Base-by-base conservation (phyloP, 2,113 vertebrate genomes). In the Nibea albiflora region DNA sequence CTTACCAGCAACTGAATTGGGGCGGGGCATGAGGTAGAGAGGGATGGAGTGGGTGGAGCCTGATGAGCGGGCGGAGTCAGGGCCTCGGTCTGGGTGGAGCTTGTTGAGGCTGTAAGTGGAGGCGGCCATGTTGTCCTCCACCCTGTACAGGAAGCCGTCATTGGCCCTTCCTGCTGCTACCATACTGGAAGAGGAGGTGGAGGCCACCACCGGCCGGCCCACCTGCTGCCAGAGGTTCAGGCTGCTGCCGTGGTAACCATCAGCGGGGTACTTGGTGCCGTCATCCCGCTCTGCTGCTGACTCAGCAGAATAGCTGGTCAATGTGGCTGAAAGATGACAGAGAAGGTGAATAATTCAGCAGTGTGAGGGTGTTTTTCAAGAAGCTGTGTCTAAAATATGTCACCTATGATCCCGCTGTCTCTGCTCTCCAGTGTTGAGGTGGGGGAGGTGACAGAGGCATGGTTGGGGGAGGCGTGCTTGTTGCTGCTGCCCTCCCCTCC, bases 101-200 rank as follows among this genome's bases (percentile, higher is more conserved):
- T 98, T 98, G 94, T 98, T 98, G 66, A 99, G 95, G 94, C 98
- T 99, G 92, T 97, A 98, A 3, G 98, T 99, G 64, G 98, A 99
- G 31, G 97, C 96, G 0, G 96, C 96, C 96, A 98, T 96, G 93
- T 94, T 96, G 91, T 98, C 96, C 3, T 98, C 97, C 82, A 95
- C 96, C 0, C 96, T 94, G 92, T 98, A 98, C 11, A 97, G 92
- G 90, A 96, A 98, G 11, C 96, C 95, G 74, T 97, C 85, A 1
- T 80, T 85, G 0, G 4, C 11, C 19, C 65, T 61, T 66, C 79
- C 81, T 11, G 73, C 60, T 0, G 57, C 73, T 0, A 77, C 93
- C 94, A 97, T 95, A 76, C 94, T 96, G 16, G 91, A 88, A 17
- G 90, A 91, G 6, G 88, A 93, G 28, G 78, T 73, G 56, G 88